Percentiles rank a stretch among this genome's conserved stretches.
Evolutionary conservation across 2,797 vertebrate species (phyloP).

Genomic region (Ceryle rudis): DNA sequence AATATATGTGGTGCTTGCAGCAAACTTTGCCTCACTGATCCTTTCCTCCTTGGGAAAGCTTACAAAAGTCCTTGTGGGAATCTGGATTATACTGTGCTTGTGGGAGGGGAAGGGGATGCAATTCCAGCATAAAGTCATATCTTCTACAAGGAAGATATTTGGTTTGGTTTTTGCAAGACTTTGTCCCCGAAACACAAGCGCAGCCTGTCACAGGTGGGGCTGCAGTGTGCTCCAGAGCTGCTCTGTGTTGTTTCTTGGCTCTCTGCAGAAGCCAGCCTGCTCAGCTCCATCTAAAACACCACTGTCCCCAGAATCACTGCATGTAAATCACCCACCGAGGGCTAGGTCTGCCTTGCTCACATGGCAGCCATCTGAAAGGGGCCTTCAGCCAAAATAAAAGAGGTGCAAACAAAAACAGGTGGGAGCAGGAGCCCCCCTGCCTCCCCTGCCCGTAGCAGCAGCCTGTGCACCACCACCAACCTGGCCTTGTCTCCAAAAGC

Average conservation of each 20-base stretch:
- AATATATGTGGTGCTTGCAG: slow-evolving; percentile 18
- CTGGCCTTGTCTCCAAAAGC: neutral
- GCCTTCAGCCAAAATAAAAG: neutral
- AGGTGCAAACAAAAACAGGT: neutral
- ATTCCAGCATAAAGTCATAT: neutral
- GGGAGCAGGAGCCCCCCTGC: neutral
- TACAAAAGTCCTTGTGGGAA: neutral
- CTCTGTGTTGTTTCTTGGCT: neutral
- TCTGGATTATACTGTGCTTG: rapidly evolving
- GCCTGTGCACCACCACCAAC: neutral
- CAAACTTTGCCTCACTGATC: slow-evolving; percentile 21
- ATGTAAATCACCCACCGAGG: neutral
- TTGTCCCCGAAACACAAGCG: neutral
- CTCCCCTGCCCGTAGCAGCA: neutral
- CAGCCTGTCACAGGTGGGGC: neutral
- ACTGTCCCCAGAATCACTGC: neutral
- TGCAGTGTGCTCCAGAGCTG: neutral
- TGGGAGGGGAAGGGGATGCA: neutral
- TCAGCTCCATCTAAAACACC: neutral
- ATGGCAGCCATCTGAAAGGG: neutral
- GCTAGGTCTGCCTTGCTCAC: rapidly evolving
- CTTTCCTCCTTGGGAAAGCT: slow-evolving; percentile 1
- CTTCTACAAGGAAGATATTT: neutral
- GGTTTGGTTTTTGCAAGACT: neutral
- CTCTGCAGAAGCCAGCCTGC: neutral